Percentiles rank a stretch among this genome's conserved stretches.
These are phyloP conservation scores for Cyanoderma ruficeps DNA, from an alignment of 2,113 vertebrate species.

Conservation along the genomic window DNA sequence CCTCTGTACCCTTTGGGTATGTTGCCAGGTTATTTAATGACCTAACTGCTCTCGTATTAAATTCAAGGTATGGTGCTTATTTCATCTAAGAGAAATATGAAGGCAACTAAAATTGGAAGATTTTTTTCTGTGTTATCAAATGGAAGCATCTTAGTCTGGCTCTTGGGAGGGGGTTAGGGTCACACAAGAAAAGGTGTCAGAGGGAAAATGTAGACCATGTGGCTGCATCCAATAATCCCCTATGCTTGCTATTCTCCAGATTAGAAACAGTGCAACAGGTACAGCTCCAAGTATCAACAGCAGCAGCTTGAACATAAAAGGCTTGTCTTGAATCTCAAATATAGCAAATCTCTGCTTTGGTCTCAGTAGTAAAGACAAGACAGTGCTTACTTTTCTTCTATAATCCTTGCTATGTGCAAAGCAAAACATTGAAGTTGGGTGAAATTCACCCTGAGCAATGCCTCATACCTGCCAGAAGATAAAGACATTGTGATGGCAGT, in stretches of 20 bases:
- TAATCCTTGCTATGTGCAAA: not conserved
- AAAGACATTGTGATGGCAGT: not conserved
- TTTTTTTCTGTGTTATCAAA: not conserved
- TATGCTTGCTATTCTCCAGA: not conserved
- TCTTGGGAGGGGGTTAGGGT: not conserved
- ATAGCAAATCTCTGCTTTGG: not conserved
- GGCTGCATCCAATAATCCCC: not conserved
- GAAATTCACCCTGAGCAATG: not conserved
- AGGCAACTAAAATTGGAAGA: not conserved
- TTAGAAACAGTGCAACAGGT: not conserved
- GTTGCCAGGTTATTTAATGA: not conserved
- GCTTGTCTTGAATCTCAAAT: not conserved
- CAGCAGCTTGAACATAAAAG: slow-evolving; percentile 6
- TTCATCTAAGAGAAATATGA: not conserved
- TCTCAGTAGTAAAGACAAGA: not conserved
- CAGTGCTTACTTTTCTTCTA: not conserved
- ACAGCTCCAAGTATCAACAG: not conserved
- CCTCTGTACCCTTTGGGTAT: not conserved
- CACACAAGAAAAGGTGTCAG: not conserved
- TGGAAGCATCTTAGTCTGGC: not conserved
- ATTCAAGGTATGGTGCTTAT: not conserved
- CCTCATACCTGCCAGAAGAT: not conserved
- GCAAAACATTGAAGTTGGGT: not conserved
- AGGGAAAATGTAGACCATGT: not conserved
- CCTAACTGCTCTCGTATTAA: not conserved